Evolutionary conservation across 1,140 invertebrate species (phyloP).

Genomic region (Panonychus citri): DNA sequence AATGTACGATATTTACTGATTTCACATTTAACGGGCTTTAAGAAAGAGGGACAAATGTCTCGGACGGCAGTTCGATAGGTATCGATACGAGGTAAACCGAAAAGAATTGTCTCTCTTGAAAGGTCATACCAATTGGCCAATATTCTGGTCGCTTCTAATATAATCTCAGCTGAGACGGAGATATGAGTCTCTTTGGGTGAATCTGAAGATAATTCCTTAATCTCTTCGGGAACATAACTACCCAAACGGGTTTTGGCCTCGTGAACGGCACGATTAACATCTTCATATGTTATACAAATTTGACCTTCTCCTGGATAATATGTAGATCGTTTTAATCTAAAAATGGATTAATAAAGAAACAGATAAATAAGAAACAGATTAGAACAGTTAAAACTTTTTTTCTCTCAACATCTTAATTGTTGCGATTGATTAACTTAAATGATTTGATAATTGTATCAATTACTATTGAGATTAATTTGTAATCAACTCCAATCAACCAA

Average conservation of each 20-base stretch:
- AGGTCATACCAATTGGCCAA: conserved; percentile 60
- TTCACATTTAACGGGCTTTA: conserved; percentile 56
- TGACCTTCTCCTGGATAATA: conserved; percentile 31
- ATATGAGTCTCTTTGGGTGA: conserved; percentile 15
- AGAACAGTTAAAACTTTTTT: not conserved
- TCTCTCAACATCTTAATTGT: not conserved
- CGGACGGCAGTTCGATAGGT: conserved; percentile 64
- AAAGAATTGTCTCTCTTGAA: conserved; percentile 59
- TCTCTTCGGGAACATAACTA: conserved; percentile 16
- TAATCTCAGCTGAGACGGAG: conserved; percentile 17
- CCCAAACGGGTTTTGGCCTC: conserved; percentile 47
- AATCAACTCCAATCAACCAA: not conserved
- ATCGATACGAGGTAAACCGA: conserved; percentile 62
- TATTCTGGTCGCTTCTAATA: conserved; percentile 58
- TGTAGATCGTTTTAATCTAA: conserved; percentile 9
- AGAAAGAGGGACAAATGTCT: conserved; percentile 62
- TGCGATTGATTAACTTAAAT: not conserved
- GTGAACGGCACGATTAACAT: conserved; percentile 62
- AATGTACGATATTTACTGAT: conserved; percentile 31
- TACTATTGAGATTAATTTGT: not conserved
- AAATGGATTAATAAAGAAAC: not conserved
- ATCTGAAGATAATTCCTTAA: conserved; percentile 17
- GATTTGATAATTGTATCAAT: not conserved
- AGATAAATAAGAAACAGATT: not conserved
- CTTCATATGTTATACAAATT: conserved; percentile 71